phyloP scores from a whole-genome alignment of 92 coral and sea anemone genomes.

The Siderastrea radians region DNA sequence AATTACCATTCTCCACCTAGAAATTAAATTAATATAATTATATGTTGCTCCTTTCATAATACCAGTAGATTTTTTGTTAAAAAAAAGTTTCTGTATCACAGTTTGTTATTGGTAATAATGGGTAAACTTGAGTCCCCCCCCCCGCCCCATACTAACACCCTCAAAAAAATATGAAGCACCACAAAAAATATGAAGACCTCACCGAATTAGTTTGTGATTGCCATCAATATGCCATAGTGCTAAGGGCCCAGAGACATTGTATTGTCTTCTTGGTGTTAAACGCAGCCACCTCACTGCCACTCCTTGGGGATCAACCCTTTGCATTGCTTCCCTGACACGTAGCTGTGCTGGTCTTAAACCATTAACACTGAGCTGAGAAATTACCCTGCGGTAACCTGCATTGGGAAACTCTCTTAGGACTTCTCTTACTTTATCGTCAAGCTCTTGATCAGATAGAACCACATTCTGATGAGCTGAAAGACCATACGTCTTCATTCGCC shows the following conservation, averaged over 20 bases:
- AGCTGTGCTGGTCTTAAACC: constrained; percentile 66
- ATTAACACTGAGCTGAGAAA: constrained; percentile 59
- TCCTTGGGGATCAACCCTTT: constrained; percentile 72
- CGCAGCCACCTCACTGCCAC: constrained; percentile 74
- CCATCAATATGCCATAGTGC: constrained; percentile 81
- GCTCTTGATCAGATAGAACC: constrained; percentile 65
- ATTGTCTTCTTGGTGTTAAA: constrained; percentile 69
- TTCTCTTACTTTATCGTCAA: constrained; percentile 61
- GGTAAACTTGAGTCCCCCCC: constrained; percentile 18
- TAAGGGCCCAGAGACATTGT: constrained; percentile 73
- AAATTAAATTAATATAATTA: constrained; percentile 23
- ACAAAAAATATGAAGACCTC: constrained; percentile 30
- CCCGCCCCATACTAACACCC: background rate
- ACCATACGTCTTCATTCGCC: constrained; percentile 56
- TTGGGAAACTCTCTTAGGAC: constrained; percentile 65
- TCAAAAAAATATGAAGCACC: constrained; percentile 1
- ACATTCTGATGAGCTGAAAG: constrained; percentile 40
- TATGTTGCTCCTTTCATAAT: constrained; percentile 13
- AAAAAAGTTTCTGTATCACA: constrained; percentile 8
- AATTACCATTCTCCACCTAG: constrained; percentile 69
- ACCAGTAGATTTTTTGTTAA: constrained; percentile 16
- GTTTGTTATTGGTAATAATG: constrained; percentile 17
- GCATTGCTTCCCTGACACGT: constrained; percentile 73
- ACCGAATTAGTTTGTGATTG: constrained; percentile 76
- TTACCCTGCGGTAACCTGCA: constrained; percentile 75